Conservation (phyloP, 1,140 invertebrate genomes). For the Lysiphlebus fabarum region DNA sequence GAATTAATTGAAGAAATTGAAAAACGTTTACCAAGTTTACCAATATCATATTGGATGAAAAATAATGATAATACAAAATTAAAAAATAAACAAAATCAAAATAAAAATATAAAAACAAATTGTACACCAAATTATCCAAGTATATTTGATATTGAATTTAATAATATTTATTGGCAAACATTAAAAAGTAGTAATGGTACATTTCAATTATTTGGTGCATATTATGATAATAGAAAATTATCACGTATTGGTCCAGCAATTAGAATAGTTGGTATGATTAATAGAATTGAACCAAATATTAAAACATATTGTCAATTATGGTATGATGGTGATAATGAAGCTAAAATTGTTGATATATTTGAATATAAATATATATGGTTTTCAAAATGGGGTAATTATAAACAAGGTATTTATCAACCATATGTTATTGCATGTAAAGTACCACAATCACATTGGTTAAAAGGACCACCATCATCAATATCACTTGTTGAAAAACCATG, state of each 20-base stretch:
- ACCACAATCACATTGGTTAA: conserved; percentile 68
- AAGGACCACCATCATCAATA: conserved; percentile 74
- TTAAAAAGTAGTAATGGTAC: conserved; percentile 76
- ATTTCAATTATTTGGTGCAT: conserved; percentile 86
- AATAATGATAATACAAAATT: conserved; percentile 52
- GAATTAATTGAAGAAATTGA: conserved; percentile 74
- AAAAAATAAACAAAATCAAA: background rate
- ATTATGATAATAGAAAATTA: conserved; percentile 76
- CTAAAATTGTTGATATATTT: conserved; percentile 72
- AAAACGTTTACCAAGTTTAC: conserved; percentile 72
- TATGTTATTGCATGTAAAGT: conserved; percentile 86
- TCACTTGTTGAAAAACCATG: conserved; percentile 83
- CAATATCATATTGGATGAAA: conserved; percentile 79
- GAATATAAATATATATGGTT: conserved; percentile 95
- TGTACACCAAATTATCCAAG: conserved; percentile 69
- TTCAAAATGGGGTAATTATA: conserved; percentile 91
- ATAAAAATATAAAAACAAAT: conserved; percentile 57
- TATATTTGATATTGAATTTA: conserved; percentile 85
- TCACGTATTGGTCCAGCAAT: conserved; percentile 77
- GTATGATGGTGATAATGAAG: conserved; percentile 79
- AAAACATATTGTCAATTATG: conserved; percentile 85
- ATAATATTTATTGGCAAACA: conserved; percentile 89
- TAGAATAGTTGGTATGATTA: conserved; percentile 85
- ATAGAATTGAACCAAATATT: conserved; percentile 79
- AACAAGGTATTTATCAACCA: conserved; percentile 86